phyloP scores from a whole-genome alignment of 1,140 invertebrate species.

The Coenobita brevimanus region DNA sequence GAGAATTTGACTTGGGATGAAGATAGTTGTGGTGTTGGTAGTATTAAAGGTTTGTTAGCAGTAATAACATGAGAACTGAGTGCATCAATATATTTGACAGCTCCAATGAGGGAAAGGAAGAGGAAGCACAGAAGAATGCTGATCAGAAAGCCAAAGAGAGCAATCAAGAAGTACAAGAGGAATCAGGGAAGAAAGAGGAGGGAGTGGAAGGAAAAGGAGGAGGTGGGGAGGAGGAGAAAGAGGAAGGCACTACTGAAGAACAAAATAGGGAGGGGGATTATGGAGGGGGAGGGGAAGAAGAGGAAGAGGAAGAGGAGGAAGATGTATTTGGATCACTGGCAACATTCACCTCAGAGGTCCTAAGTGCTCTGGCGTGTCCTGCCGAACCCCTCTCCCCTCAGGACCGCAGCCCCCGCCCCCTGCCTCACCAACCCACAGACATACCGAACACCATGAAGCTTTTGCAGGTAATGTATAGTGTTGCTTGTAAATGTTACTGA shows the following conservation, averaged over 20 bases:
- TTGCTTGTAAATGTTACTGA: no score
- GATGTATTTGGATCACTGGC: slow-evolving; percentile 59
- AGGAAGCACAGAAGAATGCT: background rate
- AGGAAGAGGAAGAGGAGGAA: slow-evolving; percentile 67
- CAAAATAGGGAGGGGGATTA: slow-evolving; percentile 1
- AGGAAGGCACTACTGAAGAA: background rate
- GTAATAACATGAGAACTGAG: no score
- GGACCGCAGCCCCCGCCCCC: slow-evolving; percentile 53
- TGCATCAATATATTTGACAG: no score
- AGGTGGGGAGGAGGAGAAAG: background rate
- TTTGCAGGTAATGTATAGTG: slow-evolving; percentile 62
- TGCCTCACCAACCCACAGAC: slow-evolving; percentile 38
- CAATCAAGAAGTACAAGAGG: background rate
- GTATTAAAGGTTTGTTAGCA: no score
- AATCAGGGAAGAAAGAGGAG: background rate
- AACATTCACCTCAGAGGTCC: slow-evolving; percentile 53
- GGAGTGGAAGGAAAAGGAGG: background rate
- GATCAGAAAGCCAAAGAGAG: background rate
- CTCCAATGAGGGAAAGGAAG: background rate
- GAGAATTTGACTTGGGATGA: no score
- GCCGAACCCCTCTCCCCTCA: slow-evolving; percentile 56
- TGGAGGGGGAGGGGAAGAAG: slow-evolving; percentile 26
- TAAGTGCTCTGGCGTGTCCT: slow-evolving; percentile 50
- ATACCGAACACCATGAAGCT: slow-evolving; percentile 54
- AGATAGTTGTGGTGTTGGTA: no score